Evolutionary conservation across 1,140 invertebrate species (phyloP), one percentile per base, ranked within the genome.

Genomic region (Ceratina australensis): DNA sequence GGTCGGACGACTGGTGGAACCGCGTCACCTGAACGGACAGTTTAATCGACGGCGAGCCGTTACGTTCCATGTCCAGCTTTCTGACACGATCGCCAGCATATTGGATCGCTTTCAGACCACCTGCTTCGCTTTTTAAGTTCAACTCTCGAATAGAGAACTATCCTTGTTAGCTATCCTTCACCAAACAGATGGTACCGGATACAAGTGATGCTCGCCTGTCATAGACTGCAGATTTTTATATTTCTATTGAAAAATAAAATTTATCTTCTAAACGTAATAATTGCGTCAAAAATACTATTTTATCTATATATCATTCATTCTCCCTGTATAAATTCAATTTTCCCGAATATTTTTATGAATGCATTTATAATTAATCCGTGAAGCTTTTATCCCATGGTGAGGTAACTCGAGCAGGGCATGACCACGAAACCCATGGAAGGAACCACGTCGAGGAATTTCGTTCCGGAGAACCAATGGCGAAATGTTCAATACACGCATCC

Each of bases 401-500:
- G 87, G 90, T 91, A 91, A 91, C 90, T 88, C 86, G 88, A 90
- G 88, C 89, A 84, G 82, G 83, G 85, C 81, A 71, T 80, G 82
- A 84, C 87, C 86, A 69, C 79, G 78, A 85, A 79, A 82, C 81
- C 69, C 71, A 64, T 77, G 71, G 74, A 79, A 72, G 69, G 66
- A 67, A 49, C 28, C 61, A 15, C 72, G 22, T 59, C 52, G 16
- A 63, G 16, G 33, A 60, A 78, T 13, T 49, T 15, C 0, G 10
- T 26, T 13, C 56, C 66, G 76, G 67, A 81, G 63, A 73, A 79
- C 73, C 81, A 83, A 85, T 76, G 82, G 75, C 80, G 84, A 78
- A 85, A 87, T 88, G 90, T 91, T 91, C 89, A 91, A 33, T 91
- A 89, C 90, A 91, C 90, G 90, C 91, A 91, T 90, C 87, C 88